A percentile compares a stretch with the other conserved stretches of the same genome.
These are phyloP conservation scores for Arothron firmamentum DNA, from an alignment of 2,113 vertebrate genomes.

Conservation along the genomic window DNA sequence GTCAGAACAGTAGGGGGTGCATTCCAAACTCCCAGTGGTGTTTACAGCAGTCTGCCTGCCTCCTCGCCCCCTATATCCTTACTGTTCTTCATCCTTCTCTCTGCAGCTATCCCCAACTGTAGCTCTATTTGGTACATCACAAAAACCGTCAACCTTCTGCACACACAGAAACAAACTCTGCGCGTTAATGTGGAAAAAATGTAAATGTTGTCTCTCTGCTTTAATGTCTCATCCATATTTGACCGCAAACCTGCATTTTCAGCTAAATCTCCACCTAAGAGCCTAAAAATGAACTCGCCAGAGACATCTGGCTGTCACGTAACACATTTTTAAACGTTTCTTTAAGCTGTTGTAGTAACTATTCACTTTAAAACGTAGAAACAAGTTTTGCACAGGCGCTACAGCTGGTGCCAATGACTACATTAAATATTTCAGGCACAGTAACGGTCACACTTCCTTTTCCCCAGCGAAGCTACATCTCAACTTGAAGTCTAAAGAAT, in stretches of 20 bases:
- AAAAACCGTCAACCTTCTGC: slow-evolving; percentile 19
- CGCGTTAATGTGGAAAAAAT: slow-evolving; percentile 26
- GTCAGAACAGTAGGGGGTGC: slow-evolving; percentile 51
- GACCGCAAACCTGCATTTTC: slow-evolving; percentile 6
- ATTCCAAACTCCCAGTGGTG: slow-evolving; percentile 50
- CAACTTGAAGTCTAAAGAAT: neutral
- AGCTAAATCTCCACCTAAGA: neutral
- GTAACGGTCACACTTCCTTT: too few relatives aligned
- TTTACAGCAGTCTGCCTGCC: slow-evolving; percentile 25
- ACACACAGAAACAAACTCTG: neutral
- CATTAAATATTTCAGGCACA: too few relatives aligned
- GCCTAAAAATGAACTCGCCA: neutral
- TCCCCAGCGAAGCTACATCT: neutral
- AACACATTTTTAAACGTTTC: neutral
- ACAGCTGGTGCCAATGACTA: too few relatives aligned
- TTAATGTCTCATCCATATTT: neutral
- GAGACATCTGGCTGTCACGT: neutral
- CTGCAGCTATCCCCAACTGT: neutral
- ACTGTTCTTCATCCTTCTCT: slow-evolving; percentile 10
- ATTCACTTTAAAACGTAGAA: too few relatives aligned
- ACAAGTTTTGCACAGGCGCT: too few relatives aligned
- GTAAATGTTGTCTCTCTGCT: slow-evolving; percentile 13
- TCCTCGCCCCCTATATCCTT: neutral
- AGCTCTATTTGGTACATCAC: neutral
- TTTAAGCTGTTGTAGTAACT: too few relatives aligned